A percentile compares a stretch with the other conserved stretches of the same genome.
Conservation (phyloP, 2,888 invertebrate species). For the Philereme transversata region DNA sequence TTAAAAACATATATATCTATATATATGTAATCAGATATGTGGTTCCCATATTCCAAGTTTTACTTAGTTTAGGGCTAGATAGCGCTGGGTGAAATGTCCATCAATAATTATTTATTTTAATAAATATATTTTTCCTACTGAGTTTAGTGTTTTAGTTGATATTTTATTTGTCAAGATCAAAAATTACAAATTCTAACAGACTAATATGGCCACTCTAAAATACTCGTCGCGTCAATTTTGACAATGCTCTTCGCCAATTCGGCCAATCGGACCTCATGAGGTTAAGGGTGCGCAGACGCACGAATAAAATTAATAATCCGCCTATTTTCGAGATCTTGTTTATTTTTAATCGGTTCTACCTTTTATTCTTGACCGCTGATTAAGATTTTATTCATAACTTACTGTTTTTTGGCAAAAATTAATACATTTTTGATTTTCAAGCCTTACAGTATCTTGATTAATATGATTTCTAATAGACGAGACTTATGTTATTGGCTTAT, state of each 20-base stretch:
- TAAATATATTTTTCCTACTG: no score
- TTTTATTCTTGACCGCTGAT: constrained; percentile 69
- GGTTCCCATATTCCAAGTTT: no score
- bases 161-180: no score
- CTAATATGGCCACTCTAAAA: constrained; percentile 49
- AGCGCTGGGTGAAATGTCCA: no score
- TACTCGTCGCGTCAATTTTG: constrained; percentile 68
- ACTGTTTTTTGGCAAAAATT: constrained; percentile 49
- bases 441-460: constrained; percentile 31
- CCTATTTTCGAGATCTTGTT: constrained; percentile 77
- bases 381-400: constrained; percentile 81
- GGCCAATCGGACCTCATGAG: constrained; percentile 51
- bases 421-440: constrained; percentile 26
- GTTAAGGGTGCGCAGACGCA: constrained; percentile 54
- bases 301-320: constrained; percentile 77
- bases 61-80: no score
- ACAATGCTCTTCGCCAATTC: constrained; percentile 69
- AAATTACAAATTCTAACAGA: no score
- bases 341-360: constrained; percentile 68
- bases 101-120: no score
- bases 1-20: no score
- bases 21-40: no score
- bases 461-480: constrained; percentile 27
- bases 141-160: no score
- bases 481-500: not conserved